These are phyloP conservation scores for Cotesia congregata DNA, from an alignment of 2,888 invertebrate species.

Conservation along the genomic window DNA sequence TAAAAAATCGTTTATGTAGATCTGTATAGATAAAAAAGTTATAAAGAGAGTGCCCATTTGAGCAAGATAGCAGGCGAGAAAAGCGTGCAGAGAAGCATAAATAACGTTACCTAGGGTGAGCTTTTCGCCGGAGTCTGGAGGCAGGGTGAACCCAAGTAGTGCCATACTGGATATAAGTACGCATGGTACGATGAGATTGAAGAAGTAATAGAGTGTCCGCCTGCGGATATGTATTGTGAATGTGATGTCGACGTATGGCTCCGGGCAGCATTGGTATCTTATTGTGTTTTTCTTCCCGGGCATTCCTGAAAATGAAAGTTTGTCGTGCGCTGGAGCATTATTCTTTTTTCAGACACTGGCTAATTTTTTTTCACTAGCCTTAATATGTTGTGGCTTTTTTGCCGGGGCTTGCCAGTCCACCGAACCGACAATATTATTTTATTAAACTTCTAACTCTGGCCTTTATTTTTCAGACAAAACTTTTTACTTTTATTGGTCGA, in stretches of 20 bases:
- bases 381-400: neutral
- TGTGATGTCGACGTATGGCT: constrained; percentile 95
- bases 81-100: constrained; percentile 46
- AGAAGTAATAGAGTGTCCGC: constrained; percentile 97
- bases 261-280: constrained; percentile 93
- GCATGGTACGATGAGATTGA: constrained; percentile 99
- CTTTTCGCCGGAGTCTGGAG: constrained; percentile 98
- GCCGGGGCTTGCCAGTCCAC: constrained; percentile 18
- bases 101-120: constrained; percentile 86
- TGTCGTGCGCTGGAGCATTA: constrained; percentile 41
- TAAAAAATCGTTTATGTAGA: constrained; percentile 10
- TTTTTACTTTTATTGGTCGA: neutral
- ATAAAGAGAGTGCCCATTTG: constrained; percentile 20
- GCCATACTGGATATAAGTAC: constrained; percentile 99
- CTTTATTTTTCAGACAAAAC: neutral
- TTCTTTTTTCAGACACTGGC: constrained; percentile 11
- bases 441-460: neutral
- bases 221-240: constrained; percentile 97
- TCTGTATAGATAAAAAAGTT: constrained; percentile 24
- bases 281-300: constrained; percentile 92
- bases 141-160: constrained; percentile 96
- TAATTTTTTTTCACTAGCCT: neutral
- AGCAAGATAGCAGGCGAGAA: constrained; percentile 48
- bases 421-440: neutral
- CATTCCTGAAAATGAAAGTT: constrained; percentile 78